A percentile compares a stretch with the other conserved stretches of the same genome.
phyloP scores from a whole-genome alignment of 2,888 invertebrate species.

The Lasioglossum zephyrum region DNA sequence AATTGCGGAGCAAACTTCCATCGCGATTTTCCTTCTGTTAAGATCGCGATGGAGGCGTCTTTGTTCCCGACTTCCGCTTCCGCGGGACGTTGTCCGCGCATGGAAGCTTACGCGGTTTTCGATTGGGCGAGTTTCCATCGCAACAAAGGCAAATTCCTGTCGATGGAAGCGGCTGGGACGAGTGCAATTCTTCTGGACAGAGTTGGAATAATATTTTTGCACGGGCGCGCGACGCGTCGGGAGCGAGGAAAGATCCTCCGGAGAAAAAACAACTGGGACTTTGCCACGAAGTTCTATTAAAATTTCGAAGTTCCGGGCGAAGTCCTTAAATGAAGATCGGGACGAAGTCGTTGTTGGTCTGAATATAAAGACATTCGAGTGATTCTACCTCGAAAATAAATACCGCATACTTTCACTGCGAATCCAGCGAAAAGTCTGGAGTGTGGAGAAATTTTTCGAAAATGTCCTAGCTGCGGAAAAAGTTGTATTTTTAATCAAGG shows the following conservation, averaged over 20 bases:
- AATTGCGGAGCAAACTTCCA: constrained; percentile 66
- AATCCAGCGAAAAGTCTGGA: not conserved
- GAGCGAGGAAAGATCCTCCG: constrained; percentile 25
- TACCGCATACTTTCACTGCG: not conserved
- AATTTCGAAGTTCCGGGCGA: not conserved
- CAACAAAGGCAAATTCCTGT: constrained; percentile 40
- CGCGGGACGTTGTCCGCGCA: constrained; percentile 22
- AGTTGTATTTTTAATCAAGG: not conserved
- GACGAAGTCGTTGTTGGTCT: not conserved
- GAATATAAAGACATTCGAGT: not conserved
- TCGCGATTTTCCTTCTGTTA: constrained; percentile 48
- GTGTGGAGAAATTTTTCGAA: too few relatives aligned
- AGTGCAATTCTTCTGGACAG: constrained; percentile 43
- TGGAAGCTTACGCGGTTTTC: constrained; percentile 56
- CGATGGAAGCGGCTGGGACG: constrained; percentile 9
- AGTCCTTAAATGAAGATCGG: not conserved
- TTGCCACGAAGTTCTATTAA: not conserved
- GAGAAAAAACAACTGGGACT: constrained; percentile 16
- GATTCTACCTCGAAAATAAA: not conserved
- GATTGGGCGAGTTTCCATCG: constrained; percentile 50
- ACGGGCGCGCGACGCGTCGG: constrained; percentile 14
- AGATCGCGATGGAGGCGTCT: constrained; percentile 36
- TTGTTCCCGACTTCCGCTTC: constrained; percentile 30
- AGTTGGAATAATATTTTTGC: constrained; percentile 70
- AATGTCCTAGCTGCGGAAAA: not conserved